Conservation (phyloP, 1,140 invertebrate species). For the Muscidifurax raptorellus region DNA sequence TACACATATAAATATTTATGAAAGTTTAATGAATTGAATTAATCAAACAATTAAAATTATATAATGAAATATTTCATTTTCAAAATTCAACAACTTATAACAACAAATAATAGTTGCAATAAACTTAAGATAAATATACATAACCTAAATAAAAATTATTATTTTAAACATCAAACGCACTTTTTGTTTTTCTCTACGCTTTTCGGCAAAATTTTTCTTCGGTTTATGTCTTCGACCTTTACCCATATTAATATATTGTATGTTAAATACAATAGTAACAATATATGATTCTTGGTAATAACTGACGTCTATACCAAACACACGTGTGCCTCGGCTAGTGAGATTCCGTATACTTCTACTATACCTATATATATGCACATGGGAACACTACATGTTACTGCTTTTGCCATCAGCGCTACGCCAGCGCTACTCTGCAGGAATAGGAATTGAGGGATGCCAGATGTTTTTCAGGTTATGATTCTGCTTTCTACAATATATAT, state of each 20-base stretch:
- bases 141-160: conserved; percentile 46
- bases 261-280: not conserved
- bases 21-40: not conserved
- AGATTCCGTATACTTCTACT: not conserved
- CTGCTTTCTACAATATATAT: too few species aligned
- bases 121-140: conserved; percentile 5
- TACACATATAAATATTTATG: not conserved
- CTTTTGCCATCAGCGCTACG: too few species aligned
- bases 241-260: conserved; percentile 59
- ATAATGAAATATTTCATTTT: not conserved
- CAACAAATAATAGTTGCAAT: not conserved
- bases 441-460: too few species aligned
- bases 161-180: conserved; percentile 52
- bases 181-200: conserved; percentile 71
- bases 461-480: too few species aligned
- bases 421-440: too few species aligned
- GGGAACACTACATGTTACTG: too few species aligned
- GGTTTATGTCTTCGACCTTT: conserved; percentile 67
- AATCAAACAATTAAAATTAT: not conserved
- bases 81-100: not conserved
- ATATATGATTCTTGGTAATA: not conserved
- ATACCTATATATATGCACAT: too few species aligned
- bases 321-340: not conserved
- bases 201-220: conserved; percentile 72
- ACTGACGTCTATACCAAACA: not conserved